phyloP scores from a whole-genome alignment of 2,888 invertebrate species.

The Axea sp. region DNA sequence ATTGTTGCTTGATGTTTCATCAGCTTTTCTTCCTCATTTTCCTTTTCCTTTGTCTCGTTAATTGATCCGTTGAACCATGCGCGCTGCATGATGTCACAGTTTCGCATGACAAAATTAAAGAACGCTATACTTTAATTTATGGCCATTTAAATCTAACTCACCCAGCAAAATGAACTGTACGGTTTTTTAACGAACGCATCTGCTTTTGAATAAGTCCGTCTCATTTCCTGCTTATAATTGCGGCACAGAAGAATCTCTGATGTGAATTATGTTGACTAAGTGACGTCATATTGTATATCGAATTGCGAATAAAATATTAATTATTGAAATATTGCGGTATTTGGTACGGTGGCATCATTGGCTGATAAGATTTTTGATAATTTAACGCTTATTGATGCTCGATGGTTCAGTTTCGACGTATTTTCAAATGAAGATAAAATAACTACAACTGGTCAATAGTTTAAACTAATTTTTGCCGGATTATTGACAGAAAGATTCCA shows the following conservation, averaged over 20 bases:
- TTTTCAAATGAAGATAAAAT: conserved; percentile 10
- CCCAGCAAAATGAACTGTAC: background rate
- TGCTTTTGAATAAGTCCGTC: conserved; percentile 24
- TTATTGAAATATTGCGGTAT: conserved; percentile 5
- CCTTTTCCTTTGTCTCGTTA: too few species aligned
- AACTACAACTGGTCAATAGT: background rate
- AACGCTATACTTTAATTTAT: too few species aligned
- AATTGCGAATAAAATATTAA: conserved; percentile 18
- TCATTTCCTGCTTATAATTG: conserved; percentile 24
- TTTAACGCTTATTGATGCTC: conserved; percentile 18
- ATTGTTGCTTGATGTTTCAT: too few species aligned
- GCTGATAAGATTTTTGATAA: conserved; percentile 1
- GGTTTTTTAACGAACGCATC: conserved; percentile 22
- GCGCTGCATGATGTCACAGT: too few species aligned
- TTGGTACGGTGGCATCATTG: background rate
- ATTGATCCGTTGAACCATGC: too few species aligned
- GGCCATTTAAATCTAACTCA: background rate
- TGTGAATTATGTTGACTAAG: conserved; percentile 4
- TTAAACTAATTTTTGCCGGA: background rate
- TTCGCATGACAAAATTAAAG: too few species aligned
- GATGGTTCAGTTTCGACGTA: conserved; percentile 1
- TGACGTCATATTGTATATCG: conserved; percentile 15
- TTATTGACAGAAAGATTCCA: background rate
- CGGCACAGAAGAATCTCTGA: background rate
- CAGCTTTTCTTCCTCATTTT: too few species aligned